Percentiles rank a stretch among this genome's conserved stretches.
Conservation (phyloP, 2,888 invertebrate species). For the Anoplius nigerrimus region DNA sequence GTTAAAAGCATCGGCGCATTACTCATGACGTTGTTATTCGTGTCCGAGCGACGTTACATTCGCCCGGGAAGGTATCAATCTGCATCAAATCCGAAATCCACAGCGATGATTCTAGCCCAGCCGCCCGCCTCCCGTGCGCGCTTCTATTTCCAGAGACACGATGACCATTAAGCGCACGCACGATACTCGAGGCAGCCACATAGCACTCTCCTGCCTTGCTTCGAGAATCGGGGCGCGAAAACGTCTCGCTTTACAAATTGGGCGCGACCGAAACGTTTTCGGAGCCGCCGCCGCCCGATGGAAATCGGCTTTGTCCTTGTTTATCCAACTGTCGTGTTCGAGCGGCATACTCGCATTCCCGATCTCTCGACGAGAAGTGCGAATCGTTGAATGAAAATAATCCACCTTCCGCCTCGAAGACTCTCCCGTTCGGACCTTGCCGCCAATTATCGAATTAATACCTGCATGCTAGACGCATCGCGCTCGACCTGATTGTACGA, state of each 20-base stretch:
- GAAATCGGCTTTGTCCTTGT: background rate
- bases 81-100: conserved; percentile 24
- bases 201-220: conserved; percentile 16
- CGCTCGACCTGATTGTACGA: no score
- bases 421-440: no score
- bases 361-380: no score
- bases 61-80: conserved; percentile 28
- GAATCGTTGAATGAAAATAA: no score
- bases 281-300: background rate
- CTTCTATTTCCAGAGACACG: conserved; percentile 59
- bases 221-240: conserved; percentile 39
- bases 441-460: no score
- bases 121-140: conserved; percentile 27
- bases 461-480: no score
- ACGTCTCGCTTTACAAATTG: conserved; percentile 10
- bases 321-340: no score
- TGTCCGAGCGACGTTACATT: no score
- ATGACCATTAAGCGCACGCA: conserved; percentile 49
- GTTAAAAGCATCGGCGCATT: no score
- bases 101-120: conserved; percentile 30
- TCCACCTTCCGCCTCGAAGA: no score
- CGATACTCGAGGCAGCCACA: conserved; percentile 25
- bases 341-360: no score
- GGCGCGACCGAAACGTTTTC: conserved; percentile 4
- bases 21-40: no score